A percentile compares a stretch with the other conserved stretches of the same genome.
Evolutionary conservation across 2,888 invertebrate species (phyloP).

Genomic region (Pachliopta kotzebuea): DNA sequence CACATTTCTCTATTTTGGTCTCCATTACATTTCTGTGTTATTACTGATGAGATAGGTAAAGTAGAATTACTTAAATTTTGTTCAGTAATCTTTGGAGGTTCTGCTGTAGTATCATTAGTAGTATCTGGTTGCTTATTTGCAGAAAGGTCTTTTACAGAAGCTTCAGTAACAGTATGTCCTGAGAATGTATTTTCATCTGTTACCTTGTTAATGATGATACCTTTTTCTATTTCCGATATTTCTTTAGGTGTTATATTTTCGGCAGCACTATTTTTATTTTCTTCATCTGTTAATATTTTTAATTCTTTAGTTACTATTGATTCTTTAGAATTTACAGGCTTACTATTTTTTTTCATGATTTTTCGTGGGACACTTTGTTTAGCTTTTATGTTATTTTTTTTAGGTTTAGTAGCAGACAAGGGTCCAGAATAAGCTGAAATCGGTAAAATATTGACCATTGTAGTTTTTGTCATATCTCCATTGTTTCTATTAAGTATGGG

Average conservation of each 20-base stretch:
- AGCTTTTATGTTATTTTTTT: conserved; percentile 52
- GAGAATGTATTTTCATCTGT: conserved; percentile 4
- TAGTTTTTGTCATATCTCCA: conserved; percentile 70
- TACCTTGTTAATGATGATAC: background rate
- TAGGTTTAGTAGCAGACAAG: conserved; percentile 59
- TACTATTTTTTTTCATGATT: conserved; percentile 32
- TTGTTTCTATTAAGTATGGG: conserved; percentile 58
- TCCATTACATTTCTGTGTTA: conserved; percentile 14
- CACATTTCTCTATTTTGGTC: conserved; percentile 7
- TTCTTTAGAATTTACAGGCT: conserved; percentile 16
- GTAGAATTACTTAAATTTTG: conserved; percentile 7
- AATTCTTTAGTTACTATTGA: conserved; percentile 1
- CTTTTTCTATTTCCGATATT: conserved; percentile 4
- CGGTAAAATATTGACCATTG: conserved; percentile 74
- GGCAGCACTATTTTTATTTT: conserved; percentile 2
- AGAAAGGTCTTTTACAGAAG: background rate
- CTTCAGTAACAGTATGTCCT: conserved; percentile 1
- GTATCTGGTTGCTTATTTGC: background rate
- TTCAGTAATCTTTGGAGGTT: conserved; percentile 10
- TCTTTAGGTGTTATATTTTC: background rate
- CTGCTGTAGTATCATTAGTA: conserved; percentile 1
- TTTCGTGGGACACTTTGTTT: conserved; percentile 39
- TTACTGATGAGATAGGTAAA: conserved; percentile 2
- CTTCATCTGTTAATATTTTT: background rate
- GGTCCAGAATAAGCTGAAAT: conserved; percentile 74